These are phyloP conservation scores for Pelecanoides urinatrix DNA, from an alignment of 2,113 vertebrate genomes.

Conservation along the genomic window DNA sequence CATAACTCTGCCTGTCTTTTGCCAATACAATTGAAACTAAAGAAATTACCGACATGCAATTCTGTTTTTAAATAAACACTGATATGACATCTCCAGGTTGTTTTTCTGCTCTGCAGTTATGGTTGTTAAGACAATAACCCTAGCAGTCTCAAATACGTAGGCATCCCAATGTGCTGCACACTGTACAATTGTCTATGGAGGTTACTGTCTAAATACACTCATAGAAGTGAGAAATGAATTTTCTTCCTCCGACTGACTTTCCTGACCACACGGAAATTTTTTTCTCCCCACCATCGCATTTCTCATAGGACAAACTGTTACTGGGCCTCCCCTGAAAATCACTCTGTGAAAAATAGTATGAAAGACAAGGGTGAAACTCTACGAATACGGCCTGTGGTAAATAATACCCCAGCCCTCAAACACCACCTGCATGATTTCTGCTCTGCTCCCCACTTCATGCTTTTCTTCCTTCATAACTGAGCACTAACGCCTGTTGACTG, in stretches of 20 bases:
- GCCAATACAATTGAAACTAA: neutral
- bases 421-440: neutral
- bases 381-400: neutral
- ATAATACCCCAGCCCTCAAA: neutral
- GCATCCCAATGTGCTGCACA: neutral
- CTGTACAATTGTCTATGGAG: neutral
- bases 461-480: neutral
- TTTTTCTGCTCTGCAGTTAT: neutral
- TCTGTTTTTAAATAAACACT: neutral
- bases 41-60: neutral
- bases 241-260: neutral
- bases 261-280: neutral
- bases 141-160: neutral
- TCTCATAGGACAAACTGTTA: neutral
- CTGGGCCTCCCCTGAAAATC: neutral
- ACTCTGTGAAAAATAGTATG: neutral
- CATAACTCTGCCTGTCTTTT: neutral
- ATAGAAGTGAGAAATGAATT: neutral
- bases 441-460: neutral
- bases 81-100: neutral
- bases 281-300: neutral
- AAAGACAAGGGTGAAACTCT: neutral
- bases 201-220: neutral
- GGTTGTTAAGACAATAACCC: neutral
- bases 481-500: neutral